Percentiles rank a stretch among this genome's conserved stretches.
Evolutionary conservation across 2,888 invertebrate species (phyloP).

Genomic region (Phlogophora meticulosa): DNA sequence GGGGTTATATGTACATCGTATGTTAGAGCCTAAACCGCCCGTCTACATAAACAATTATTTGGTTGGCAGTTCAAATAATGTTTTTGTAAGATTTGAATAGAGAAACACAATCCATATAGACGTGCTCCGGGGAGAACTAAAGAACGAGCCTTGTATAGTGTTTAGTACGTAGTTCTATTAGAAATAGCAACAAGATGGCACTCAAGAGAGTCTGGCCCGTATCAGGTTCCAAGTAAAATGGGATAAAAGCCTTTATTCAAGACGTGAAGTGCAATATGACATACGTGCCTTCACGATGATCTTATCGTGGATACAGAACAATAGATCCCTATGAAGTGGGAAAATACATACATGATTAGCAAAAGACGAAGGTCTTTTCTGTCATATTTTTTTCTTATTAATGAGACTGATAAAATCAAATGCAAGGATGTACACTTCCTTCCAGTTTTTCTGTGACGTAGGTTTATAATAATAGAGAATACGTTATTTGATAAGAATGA

Average conservation of each 20-base stretch:
- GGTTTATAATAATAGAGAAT: background rate
- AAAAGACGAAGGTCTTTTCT: too few species aligned
- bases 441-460: background rate
- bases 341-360: background rate
- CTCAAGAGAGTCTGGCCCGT: conserved; percentile 37
- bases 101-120: background rate
- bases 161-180: conserved; percentile 35
- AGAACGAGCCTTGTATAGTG: background rate
- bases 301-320: background rate
- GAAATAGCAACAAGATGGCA: conserved; percentile 22
- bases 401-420: background rate
- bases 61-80: background rate
- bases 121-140: background rate
- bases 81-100: background rate
- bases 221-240: conserved; percentile 46
- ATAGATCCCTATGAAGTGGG: background rate
- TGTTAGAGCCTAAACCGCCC: too few species aligned
- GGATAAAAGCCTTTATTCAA: conserved; percentile 45
- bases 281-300: background rate
- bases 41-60: background rate
- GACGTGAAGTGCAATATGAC: conserved; percentile 19
- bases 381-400: background rate
- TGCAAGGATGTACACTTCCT: background rate
- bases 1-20: too few species aligned
- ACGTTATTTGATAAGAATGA: too few species aligned